Conservation (phyloP, 2,888 invertebrate genomes). For the Hermaeophaga mercurialis region DNA sequence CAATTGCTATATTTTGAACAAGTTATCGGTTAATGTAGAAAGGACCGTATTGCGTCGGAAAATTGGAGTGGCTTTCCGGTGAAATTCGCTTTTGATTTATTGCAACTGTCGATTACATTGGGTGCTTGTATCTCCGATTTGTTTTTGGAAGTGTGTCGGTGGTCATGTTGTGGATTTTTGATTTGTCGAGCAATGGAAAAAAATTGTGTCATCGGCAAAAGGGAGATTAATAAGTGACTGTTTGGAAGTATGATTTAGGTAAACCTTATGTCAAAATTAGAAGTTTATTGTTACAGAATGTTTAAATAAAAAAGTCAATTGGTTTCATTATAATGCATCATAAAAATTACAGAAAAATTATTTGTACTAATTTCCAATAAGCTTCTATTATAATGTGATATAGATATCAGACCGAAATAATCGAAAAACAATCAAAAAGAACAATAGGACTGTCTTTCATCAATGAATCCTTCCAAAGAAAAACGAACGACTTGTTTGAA, state of each 20-base stretch:
- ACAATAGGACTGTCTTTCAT: no score
- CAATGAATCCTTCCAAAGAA: no score
- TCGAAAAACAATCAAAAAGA: no score
- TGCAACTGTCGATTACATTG: conserved; percentile 36
- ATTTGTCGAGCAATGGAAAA: conserved; percentile 8
- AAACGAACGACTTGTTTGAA: no score
- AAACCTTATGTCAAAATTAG: no score
- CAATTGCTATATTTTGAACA: conserved; percentile 50
- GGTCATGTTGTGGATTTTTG: conserved; percentile 20
- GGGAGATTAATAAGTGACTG: conserved; percentile 4
- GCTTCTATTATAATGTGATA: no score
- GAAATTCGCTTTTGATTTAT: conserved; percentile 32
- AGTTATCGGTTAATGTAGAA: conserved; percentile 35
- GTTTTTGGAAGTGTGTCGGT: conserved; percentile 20
- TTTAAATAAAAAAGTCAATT: no score
- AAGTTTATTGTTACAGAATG: no score
- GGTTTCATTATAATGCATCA: no score
- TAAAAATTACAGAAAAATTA: no score
- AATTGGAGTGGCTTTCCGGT: conserved; percentile 27
- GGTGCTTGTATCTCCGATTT: conserved; percentile 30
- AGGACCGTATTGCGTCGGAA: conserved; percentile 19
- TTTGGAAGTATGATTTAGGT: neutral
- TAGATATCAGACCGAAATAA: no score
- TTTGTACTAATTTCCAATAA: no score
- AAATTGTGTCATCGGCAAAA: neutral